Conservation (phyloP, 2,113 vertebrate genomes). For the Miniopterus natalensis region DNA sequence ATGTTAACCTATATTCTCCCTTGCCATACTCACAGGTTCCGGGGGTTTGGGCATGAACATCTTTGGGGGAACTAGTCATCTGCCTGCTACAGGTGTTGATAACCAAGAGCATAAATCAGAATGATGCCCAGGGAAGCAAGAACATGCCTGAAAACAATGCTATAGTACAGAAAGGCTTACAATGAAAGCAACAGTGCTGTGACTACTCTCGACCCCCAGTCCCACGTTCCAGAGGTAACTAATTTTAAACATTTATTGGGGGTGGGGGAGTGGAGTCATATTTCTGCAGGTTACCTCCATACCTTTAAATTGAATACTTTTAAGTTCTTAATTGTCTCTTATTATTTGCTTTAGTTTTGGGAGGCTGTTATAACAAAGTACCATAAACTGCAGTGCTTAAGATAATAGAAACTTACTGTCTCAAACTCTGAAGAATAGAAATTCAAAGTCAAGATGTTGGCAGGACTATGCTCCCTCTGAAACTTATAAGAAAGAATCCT, state of each 20-base stretch:
- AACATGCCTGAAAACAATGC: not conserved
- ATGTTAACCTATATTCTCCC: not conserved
- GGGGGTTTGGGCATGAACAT: too few relatives aligned
- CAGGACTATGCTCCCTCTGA: not conserved
- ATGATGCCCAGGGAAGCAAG: not conserved
- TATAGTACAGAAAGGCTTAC: not conserved
- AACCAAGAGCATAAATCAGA: not conserved
- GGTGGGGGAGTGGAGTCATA: not conserved
- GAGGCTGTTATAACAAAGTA: not conserved
- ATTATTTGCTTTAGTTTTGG: not conserved
- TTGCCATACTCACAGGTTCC: not conserved
- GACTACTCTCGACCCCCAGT: not conserved
- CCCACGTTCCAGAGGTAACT: not conserved
- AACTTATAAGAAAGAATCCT: not conserved
- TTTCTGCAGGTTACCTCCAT: not conserved
- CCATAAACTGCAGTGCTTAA: not conserved
- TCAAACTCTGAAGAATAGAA: not conserved
- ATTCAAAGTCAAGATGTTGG: not conserved
- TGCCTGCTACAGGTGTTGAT: not conserved
- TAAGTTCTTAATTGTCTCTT: not conserved
- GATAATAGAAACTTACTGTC: not conserved
- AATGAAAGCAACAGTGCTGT: not conserved
- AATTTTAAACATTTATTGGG: not conserved
- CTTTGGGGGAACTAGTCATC: not conserved
- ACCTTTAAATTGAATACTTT: not conserved